phyloP scores from a whole-genome alignment of 2,888 invertebrate species.

The Cyrtodaria siliqua region DNA sequence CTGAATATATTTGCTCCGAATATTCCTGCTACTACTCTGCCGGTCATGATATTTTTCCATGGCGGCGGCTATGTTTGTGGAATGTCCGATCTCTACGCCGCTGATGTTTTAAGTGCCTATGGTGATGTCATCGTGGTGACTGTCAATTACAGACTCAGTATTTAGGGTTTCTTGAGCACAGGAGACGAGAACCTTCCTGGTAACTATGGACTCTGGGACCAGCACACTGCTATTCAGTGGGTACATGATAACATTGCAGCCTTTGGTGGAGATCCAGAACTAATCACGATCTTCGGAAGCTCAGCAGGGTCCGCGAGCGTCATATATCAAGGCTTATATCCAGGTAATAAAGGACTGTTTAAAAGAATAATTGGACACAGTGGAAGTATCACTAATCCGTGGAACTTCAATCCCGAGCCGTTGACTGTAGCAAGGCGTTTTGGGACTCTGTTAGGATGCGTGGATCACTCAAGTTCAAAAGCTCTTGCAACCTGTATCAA shows the following conservation, averaged over 20 bases:
- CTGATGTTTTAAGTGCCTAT: conserved; percentile 92
- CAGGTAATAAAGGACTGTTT: no score
- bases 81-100: no score
- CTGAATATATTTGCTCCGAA: conserved; percentile 97
- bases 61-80: no score
- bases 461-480: conserved; percentile 3
- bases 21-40: conserved; percentile 81
- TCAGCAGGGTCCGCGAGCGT: conserved; percentile 75
- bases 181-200: conserved; percentile 91
- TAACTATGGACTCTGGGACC: no score
- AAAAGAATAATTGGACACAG: no score
- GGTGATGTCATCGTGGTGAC: conserved; percentile 98
- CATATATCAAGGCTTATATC: conserved; percentile 71
- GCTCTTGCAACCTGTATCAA: conserved; percentile 53
- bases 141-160: conserved; percentile 96
- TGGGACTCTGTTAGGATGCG: conserved; percentile 65
- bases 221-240: conserved; percentile 98
- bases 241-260: conserved; percentile 93
- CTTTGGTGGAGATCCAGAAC: conserved; percentile 74
- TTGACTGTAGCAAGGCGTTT: conserved; percentile 90
- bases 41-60: conserved; percentile 96
- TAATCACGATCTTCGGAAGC: conserved; percentile 74
- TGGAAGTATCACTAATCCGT: conserved; percentile 54
- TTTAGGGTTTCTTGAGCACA: conserved; percentile 97
- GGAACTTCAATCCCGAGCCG: conserved; percentile 63